Percentiles rank a stretch among this genome's conserved stretches.
Conservation (phyloP, 2,888 invertebrate genomes). For the Stratiomys singularior region DNA sequence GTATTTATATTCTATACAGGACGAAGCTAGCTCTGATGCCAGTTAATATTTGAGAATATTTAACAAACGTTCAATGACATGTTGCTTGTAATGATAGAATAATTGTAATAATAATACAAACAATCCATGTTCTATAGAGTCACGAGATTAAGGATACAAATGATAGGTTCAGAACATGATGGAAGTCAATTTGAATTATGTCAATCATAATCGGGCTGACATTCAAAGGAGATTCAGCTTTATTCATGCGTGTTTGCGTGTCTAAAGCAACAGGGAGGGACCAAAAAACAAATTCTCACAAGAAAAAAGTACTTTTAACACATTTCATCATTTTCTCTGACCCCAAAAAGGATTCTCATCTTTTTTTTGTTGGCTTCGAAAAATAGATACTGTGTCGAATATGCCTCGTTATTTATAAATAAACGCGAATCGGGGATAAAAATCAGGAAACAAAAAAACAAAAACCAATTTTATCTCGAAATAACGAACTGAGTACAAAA, state of each 20-base stretch:
- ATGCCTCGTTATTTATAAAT: constrained; percentile 17
- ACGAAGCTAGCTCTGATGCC: not conserved
- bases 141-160: constrained; percentile 18
- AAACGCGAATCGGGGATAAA: not conserved
- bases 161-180: not conserved
- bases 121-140: constrained; percentile 23
- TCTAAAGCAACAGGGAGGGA: too few relatives aligned
- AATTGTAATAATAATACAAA: constrained; percentile 3
- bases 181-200: constrained; percentile 26
- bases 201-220: not conserved
- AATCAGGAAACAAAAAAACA: not conserved
- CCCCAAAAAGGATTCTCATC: too few relatives aligned
- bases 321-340: too few relatives aligned
- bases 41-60: not conserved
- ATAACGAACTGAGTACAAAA: constrained; percentile 8
- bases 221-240: too few relatives aligned
- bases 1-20: not conserved
- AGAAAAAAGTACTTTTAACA: too few relatives aligned
- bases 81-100: constrained; percentile 3
- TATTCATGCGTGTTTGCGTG: too few relatives aligned
- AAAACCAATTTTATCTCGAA: constrained; percentile 1
- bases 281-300: too few relatives aligned
- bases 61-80: not conserved
- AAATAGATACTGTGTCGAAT: not conserved
- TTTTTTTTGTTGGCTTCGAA: too few relatives aligned